These are phyloP conservation scores for Linyphia triangularis DNA, from an alignment of 2,888 invertebrate species.

Conservation along the genomic window DNA sequence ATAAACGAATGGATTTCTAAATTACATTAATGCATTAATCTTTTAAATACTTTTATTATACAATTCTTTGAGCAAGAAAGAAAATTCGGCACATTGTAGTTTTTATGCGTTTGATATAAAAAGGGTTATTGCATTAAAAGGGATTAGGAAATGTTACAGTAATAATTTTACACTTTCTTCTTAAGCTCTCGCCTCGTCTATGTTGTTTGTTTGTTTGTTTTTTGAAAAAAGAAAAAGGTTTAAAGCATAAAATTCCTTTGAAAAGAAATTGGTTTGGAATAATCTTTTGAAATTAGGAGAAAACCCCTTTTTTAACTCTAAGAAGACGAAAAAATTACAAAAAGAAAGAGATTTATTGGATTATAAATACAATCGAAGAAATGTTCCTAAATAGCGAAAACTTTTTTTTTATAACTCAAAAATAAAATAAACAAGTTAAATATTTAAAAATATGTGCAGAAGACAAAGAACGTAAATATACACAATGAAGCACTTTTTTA, in stretches of 20 bases:
- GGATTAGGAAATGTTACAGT: slow-evolving; percentile 2
- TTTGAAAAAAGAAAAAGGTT: background rate
- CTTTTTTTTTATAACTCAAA: too few relatives aligned
- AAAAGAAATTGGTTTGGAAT: slow-evolving; percentile 14
- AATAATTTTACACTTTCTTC: background rate
- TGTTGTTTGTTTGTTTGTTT: background rate
- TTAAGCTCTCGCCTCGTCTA: background rate
- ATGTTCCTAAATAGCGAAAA: too few relatives aligned
- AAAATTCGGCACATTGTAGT: background rate
- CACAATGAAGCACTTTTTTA: too few relatives aligned
- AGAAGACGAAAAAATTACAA: too few relatives aligned
- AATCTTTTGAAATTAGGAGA: background rate
- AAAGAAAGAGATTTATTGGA: background rate
- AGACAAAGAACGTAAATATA: too few relatives aligned
- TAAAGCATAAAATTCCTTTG: background rate
- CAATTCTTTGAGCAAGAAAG: background rate
- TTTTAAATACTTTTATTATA: slow-evolving; percentile 13
- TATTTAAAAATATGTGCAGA: too few relatives aligned
- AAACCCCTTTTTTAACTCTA: background rate
- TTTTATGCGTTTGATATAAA: background rate
- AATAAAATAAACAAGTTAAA: too few relatives aligned
- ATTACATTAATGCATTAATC: slow-evolving; percentile 25
- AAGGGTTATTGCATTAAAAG: slow-evolving; percentile 20
- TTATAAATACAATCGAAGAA: background rate
- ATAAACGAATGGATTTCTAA: slow-evolving; percentile 1